A percentile compares a stretch with the other conserved stretches of the same genome.
Evolutionary conservation across 2,797 vertebrate genomes (phyloP).

Genomic region (Gallinago nigripennis): DNA sequence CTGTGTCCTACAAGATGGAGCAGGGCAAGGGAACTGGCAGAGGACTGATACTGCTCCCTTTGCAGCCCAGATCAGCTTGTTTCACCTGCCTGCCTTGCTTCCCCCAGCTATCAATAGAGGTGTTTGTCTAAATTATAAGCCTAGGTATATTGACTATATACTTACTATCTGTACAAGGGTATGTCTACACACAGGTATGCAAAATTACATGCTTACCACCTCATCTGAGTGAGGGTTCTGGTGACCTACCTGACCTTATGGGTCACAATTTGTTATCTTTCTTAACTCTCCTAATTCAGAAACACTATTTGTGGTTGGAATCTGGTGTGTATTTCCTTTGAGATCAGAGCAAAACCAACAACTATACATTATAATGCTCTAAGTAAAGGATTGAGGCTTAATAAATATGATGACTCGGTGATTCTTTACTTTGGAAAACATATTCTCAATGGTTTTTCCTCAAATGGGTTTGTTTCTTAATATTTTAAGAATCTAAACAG

Average conservation of each 20-base stretch:
- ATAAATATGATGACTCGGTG: background rate
- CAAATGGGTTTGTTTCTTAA: background rate
- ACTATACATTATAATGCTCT: rapidly evolving
- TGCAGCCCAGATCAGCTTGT: background rate
- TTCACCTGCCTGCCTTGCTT: background rate
- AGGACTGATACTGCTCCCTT: too few relatives aligned
- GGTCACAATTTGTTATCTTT: background rate
- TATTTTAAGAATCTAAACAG: background rate
- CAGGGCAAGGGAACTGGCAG: background rate
- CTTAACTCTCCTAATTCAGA: background rate
- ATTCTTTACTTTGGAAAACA: background rate
- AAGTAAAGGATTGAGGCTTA: background rate
- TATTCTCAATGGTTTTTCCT: background rate
- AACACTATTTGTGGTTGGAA: background rate
- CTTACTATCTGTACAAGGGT: background rate
- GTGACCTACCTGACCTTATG: background rate
- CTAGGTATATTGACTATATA: background rate
- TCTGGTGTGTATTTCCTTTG: background rate
- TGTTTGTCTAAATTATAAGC: background rate
- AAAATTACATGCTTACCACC: background rate
- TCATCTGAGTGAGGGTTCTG: background rate
- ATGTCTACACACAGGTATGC: background rate
- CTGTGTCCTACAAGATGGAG: background rate
- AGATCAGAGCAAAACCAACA: background rate
- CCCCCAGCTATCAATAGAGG: background rate